Base-by-base conservation (phyloP, 2,113 vertebrate genomes). In the Cebidichthys violaceus region DNA sequence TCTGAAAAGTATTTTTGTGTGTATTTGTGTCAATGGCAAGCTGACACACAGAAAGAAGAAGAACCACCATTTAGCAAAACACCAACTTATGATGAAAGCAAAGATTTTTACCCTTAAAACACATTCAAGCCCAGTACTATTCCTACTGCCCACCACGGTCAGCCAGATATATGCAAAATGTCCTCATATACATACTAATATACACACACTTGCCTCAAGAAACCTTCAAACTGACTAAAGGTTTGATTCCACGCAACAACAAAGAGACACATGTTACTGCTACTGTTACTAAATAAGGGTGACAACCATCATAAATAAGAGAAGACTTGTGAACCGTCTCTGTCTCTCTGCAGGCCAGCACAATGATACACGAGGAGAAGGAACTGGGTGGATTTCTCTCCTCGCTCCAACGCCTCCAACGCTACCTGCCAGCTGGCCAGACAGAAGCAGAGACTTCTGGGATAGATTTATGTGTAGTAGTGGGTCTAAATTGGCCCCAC, bases 401-500 rank as follows among this genome's bases (percentile, higher is more conserved):
- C 86, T 83, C 52, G 43, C 80, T 90, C 75, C 82, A 77, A 11
- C 6, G 33, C 57, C 70, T 78, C 72, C 54, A 79, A 64, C 45
- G 20, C 62, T 39, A 68, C 64, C 77, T 86, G 88, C 87, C 91
- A 92, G 90, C 86, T 89, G 89, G 92, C 88, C 81, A 41, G 88
- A 91, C 85, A 88, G 91, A 89, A 91, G 88, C 88, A 88, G 75
- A 89, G 90, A 86, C 89, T 93, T 92, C 92, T 93, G 94, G 93
- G 91, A 89, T 90, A 92, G 92, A 95, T 94, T 94, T 93, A 92
- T 93, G 87, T 81, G 62, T 83, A 79, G 91, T 79, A 81, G 87
- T 90, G 90, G 90, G 85, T 92, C 92, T 87, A 88, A 93, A 93
- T 84, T 93, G 94, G 81, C 88, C 91, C 90, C 92, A 93, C 92